Evolutionary conservation across 2,888 invertebrate species (phyloP).

Genomic region (Endomychus coccineus): DNA sequence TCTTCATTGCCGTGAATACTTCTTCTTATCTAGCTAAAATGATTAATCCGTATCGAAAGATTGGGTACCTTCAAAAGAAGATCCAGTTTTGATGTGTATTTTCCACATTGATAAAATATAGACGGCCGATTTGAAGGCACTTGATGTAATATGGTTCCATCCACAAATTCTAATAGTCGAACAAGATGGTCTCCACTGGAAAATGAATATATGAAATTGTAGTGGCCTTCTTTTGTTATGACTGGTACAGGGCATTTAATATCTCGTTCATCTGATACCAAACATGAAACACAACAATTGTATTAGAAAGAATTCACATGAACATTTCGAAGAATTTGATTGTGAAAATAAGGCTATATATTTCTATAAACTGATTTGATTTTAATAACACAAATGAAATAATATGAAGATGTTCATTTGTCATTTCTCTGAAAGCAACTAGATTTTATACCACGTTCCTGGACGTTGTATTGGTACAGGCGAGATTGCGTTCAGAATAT

Average conservation of each 20-base stretch:
- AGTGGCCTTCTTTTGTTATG: slow-evolving; percentile 57
- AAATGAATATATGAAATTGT: slow-evolving; percentile 51
- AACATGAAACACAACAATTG: slow-evolving; percentile 1
- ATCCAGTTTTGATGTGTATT: slow-evolving; percentile 63
- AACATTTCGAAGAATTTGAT: not conserved
- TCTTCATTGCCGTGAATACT: too few species aligned
- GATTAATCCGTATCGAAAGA: too few species aligned
- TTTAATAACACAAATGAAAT: not conserved
- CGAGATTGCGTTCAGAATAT: too few species aligned
- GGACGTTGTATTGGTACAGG: too few species aligned
- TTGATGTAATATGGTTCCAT: slow-evolving; percentile 61
- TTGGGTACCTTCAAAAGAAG: slow-evolving; percentile 57
- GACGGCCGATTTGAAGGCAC: slow-evolving; percentile 53
- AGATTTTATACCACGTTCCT: too few species aligned
- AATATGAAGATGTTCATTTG: too few species aligned
- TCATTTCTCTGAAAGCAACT: too few species aligned
- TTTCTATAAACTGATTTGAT: not conserved
- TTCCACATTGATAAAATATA: slow-evolving; percentile 65
- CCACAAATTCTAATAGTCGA: slow-evolving; percentile 66
- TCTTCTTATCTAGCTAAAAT: too few species aligned
- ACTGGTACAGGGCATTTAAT: slow-evolving; percentile 65
- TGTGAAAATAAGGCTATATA: not conserved
- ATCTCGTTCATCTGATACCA: slow-evolving; percentile 48
- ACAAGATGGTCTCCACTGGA: slow-evolving; percentile 56
- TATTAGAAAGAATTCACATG: not conserved